phyloP scores from a whole-genome alignment of 1,140 invertebrate species.

The Leptinotarsa defecta region DNA sequence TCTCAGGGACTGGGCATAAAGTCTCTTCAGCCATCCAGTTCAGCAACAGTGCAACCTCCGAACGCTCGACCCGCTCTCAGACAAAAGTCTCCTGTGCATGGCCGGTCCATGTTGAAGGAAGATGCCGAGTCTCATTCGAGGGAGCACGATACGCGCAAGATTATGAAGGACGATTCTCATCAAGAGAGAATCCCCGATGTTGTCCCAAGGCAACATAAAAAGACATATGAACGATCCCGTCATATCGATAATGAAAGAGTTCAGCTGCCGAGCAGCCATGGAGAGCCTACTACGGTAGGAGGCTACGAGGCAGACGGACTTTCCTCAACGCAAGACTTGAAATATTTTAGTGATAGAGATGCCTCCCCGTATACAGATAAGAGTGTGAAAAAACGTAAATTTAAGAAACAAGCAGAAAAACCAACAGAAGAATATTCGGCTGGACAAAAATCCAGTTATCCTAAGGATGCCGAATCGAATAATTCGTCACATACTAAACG shows the following conservation, averaged over 20 bases:
- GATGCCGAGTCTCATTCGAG: constrained; percentile 42
- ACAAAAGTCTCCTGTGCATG: constrained; percentile 51
- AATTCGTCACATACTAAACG: constrained; percentile 41
- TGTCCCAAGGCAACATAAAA: constrained; percentile 44
- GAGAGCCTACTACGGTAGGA: constrained; percentile 49
- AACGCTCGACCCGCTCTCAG: constrained; percentile 43
- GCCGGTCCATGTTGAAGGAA: constrained; percentile 46
- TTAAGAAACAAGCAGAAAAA: constrained; percentile 60
- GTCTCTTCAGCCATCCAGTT: constrained; percentile 64
- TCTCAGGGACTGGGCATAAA: constrained; percentile 66
- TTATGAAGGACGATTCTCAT: constrained; percentile 34
- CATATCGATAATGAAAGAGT: constrained; percentile 44
- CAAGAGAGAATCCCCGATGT: constrained; percentile 45
- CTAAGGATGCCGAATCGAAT: constrained; percentile 33
- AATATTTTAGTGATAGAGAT: constrained; percentile 43
- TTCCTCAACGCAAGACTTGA: constrained; percentile 43
- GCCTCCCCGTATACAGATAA: constrained; percentile 53
- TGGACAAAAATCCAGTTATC: constrained; percentile 55
- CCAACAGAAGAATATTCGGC: constrained; percentile 61
- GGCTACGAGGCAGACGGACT: constrained; percentile 40
- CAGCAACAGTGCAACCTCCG: constrained; percentile 39
- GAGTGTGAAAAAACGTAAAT: constrained; percentile 60
- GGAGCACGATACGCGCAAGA: constrained; percentile 36
- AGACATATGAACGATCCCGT: constrained; percentile 28
- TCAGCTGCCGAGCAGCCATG: constrained; percentile 41